phyloP scores from a whole-genome alignment of 1,140 invertebrate species.

The Bathynomus jamesi region DNA sequence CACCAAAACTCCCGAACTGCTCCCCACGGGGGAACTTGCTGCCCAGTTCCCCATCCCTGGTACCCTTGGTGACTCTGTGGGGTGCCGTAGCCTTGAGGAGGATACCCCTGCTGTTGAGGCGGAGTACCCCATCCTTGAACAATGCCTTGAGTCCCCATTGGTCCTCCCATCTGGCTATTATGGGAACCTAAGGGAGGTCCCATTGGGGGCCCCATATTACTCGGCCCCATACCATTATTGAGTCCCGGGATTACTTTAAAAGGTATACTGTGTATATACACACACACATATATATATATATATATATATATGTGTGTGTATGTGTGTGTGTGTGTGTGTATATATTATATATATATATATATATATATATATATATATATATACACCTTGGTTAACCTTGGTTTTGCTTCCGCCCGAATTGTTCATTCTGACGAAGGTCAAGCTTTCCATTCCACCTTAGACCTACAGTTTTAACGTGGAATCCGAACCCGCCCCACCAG shows the following conservation, averaged over 20 bases:
- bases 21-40: conserved; percentile 70
- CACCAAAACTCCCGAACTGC: conserved; percentile 35
- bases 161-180: conserved; percentile 60
- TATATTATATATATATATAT: no score
- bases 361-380: no score
- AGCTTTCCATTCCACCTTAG: no score
- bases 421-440: no score
- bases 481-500: no score
- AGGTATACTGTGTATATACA: conserved; percentile 68
- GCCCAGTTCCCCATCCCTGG: conserved; percentile 44
- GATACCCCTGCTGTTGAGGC: conserved; percentile 72
- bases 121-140: conserved; percentile 77
- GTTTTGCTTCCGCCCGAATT: no score
- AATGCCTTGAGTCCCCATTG: conserved; percentile 56
- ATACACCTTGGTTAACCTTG: no score
- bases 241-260: conserved; percentile 49
- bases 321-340: no score
- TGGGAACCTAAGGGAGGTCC: conserved; percentile 68
- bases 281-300: no score
- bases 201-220: conserved; percentile 33
- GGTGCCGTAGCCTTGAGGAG: conserved; percentile 69
- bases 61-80: conserved; percentile 67
- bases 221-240: conserved; percentile 52
- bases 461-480: no score
- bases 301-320: no score